These are phyloP conservation scores for Dromaius novaehollandiae DNA, from an alignment of 2,113 vertebrate species.

Conservation along the genomic window DNA sequence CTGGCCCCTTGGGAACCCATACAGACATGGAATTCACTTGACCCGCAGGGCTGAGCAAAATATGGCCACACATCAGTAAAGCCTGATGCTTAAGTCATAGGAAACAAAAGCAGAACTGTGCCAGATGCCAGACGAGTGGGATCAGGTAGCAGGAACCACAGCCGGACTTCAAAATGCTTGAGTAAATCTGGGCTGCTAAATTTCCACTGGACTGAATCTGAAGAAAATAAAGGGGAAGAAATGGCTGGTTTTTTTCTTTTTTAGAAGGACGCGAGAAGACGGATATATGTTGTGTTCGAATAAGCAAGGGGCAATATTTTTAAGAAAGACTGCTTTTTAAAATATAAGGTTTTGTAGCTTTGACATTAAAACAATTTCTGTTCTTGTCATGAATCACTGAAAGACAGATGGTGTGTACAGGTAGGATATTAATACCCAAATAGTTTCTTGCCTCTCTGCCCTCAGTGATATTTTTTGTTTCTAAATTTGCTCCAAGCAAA, in stretches of 20 bases:
- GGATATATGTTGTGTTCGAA: background rate
- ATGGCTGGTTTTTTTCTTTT: background rate
- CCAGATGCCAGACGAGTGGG: conserved; percentile 65
- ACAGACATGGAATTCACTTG: conserved; percentile 69
- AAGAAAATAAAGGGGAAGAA: conserved; percentile 20
- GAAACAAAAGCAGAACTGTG: conserved; percentile 71
- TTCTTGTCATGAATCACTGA: background rate
- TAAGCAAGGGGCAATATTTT: conserved; percentile 1
- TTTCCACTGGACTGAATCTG: conserved; percentile 33
- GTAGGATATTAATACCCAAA: background rate
- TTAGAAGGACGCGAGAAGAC: background rate
- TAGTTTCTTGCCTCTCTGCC: background rate
- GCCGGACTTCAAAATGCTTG: conserved; percentile 50
- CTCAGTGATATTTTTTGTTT: background rate
- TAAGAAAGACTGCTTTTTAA: background rate
- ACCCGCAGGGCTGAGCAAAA: conserved; percentile 58
- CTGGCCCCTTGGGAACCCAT: conserved; percentile 59
- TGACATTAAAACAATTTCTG: conserved; percentile 9
- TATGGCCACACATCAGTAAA: conserved; percentile 66
- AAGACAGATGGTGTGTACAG: background rate
- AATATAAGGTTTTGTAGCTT: background rate
- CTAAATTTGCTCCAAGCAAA: too few species aligned
- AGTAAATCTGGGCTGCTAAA: conserved; percentile 50
- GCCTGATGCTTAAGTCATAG: conserved; percentile 63
- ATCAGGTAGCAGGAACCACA: conserved; percentile 66